These are phyloP conservation scores for Apis mellifera DNA, from an alignment of 1,140 invertebrate species.

Conservation along the genomic window Amel_HAv3.1 CM009937.2:2194501-2195000, in stretches of 20 bases:
- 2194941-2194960: slow-evolving; percentile 72
- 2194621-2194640: slow-evolving; percentile 82
- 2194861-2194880: slow-evolving; percentile 86
- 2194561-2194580: slow-evolving; percentile 84
- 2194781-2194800: slow-evolving; percentile 84
- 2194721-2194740: slow-evolving; percentile 19
- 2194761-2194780: slow-evolving; percentile 79
- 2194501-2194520: slow-evolving; percentile 84
- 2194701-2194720: slow-evolving; percentile 82
- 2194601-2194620: slow-evolving; percentile 84
- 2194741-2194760: not conserved
- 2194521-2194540: slow-evolving; percentile 84
- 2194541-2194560: slow-evolving; percentile 84
- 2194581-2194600: slow-evolving; percentile 85
- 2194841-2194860: slow-evolving; percentile 86
- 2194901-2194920: slow-evolving; percentile 87
- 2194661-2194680: slow-evolving; percentile 88
- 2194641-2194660: slow-evolving; percentile 88
- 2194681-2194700: slow-evolving; percentile 86
- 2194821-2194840: slow-evolving; percentile 85
- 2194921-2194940: slow-evolving; percentile 83
- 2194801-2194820: slow-evolving; percentile 85
- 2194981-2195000: not conserved
- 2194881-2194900: slow-evolving; percentile 83
- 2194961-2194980: not conserved